phyloP scores from a whole-genome alignment of 2,113 vertebrate genomes.

The Plotosus lineatus region DNA sequence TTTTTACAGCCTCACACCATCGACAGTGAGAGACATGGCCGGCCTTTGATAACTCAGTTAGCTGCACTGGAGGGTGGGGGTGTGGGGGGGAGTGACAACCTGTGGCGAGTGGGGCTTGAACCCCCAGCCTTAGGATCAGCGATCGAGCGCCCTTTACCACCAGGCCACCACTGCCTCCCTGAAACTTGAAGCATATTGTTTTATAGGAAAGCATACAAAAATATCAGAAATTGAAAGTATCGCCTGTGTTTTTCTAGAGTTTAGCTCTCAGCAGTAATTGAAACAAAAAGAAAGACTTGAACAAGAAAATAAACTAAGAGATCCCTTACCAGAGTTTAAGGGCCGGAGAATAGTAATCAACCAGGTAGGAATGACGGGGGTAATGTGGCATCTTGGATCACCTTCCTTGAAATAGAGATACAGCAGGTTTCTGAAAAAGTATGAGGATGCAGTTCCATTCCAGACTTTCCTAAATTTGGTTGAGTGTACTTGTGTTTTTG shows the following conservation, averaged over 20 bases:
- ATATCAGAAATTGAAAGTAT: background rate
- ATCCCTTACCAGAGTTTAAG: constrained; percentile 31
- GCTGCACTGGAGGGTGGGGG: no score
- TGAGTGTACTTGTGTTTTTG: constrained; percentile 55
- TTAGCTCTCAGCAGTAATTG: background rate
- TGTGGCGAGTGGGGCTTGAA: no score
- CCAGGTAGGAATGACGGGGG: constrained; percentile 62
- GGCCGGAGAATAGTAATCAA: constrained; percentile 52
- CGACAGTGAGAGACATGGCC: no score
- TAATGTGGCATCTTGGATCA: constrained; percentile 62
- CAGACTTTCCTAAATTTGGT: constrained; percentile 70
- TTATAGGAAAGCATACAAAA: background rate
- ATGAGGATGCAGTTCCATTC: constrained; percentile 60
- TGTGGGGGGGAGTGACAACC: no score
- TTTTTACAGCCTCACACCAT: no score
- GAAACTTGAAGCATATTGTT: background rate
- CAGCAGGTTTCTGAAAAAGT: constrained; percentile 64
- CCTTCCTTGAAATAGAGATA: constrained; percentile 64
- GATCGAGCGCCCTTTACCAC: no score
- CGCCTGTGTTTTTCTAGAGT: no score
- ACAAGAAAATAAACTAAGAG: constrained; percentile 22
- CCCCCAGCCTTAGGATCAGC: no score
- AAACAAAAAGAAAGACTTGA: background rate
- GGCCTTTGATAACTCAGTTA: no score
- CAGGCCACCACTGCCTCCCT: no score